Base-by-base conservation (phyloP, 2,888 invertebrate genomes). In the Clanis bilineata region DNA sequence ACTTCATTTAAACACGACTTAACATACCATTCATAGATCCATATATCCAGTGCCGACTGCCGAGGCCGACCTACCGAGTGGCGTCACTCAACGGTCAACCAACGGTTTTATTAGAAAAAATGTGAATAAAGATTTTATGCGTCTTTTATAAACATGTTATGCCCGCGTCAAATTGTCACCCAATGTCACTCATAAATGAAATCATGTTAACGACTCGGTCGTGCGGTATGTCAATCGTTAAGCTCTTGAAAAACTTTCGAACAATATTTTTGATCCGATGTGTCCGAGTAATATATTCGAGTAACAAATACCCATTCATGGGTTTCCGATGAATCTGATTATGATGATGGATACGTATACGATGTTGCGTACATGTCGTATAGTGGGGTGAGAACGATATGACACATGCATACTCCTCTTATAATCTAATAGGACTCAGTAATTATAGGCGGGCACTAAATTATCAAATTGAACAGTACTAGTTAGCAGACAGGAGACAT, bases 81-180 rank as follows among this genome's bases (percentile, higher is more conserved):
- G 71, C 83, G 89, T 88, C 90, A 90, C 82, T 89, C 89, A 88
- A 86, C 83, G 88, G 87, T 88, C 90, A 89, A 71, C 80, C 79
- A 78, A 86, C 80, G 80, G 85, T 84, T 83, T 80, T 79, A 75
- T 68, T 69, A 67, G 66, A 73, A 74, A 80, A 75, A 79, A 79
- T 73, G 71, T 72, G 69, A 77, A 80, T 80, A 74, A 73, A 60
- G 70, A 76, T 69, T 73, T 75, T 72, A 71, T 67, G 68, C 63
- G 67, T 66, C 77, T 77, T 82, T 80, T 80, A 76, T 78, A 66
- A 67, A 64, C 69, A 80, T 75, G 81, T 83, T 74, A 81, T 71
- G 70, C 76, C 77, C 79, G 74, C 82, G 77, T 77, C 82, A 83
- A 83, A 51, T 51, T 51, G 51, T 51, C 51, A 51, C 32, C 51